Evolutionary conservation across 2,888 invertebrate species (phyloP), one percentile per base, ranked within the genome.

Genomic region (Drosophila falleni): DNA sequence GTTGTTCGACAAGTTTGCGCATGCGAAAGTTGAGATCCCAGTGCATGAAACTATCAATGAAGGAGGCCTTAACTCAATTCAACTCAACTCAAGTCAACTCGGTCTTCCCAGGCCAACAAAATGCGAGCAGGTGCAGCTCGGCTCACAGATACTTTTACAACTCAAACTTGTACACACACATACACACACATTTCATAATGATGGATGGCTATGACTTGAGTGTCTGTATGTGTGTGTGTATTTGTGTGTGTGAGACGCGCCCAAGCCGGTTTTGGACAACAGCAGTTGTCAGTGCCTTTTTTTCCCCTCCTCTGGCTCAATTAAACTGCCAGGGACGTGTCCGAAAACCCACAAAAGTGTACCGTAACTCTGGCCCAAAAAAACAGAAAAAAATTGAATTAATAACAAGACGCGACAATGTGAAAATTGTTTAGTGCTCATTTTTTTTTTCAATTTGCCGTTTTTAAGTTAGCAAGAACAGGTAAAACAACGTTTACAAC

Each of bases 211-310:
- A 63, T 46, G 77, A 66, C 54, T 66, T 49, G 68, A 51, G 37
- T 65, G 49, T 71, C 23, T 46, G 44, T 61, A 9, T 47, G 19
- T 44, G 39, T 53, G 39, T 53, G 19, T 67, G 42, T 23, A 3
- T 1, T 23, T 61, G 47, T 75, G 51, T 72, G 61, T 78, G 72
- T 56, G 70, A 31, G 80, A 78, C 86, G 78, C 86, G 81, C 88
- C 88, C 83, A 89, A 89, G 83, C 86, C 86, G 89, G 86, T 86
- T 86, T 87, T 66, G 62, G 61, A 50, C 83, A 86, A 81, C 87
- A 84, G 80, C 83, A 86, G 88, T 87, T 87, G 87, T 66, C 74
- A 63, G 73, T 69, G 72, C 60, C 58, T 78, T 67, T 78, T 67
- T 71, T 81, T 70, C 69, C 55, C 54, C 74, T 78, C 49, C 10